Base-by-base conservation (phyloP, 23 tunicate species). In the Clavelina lepadiformis region DNA sequence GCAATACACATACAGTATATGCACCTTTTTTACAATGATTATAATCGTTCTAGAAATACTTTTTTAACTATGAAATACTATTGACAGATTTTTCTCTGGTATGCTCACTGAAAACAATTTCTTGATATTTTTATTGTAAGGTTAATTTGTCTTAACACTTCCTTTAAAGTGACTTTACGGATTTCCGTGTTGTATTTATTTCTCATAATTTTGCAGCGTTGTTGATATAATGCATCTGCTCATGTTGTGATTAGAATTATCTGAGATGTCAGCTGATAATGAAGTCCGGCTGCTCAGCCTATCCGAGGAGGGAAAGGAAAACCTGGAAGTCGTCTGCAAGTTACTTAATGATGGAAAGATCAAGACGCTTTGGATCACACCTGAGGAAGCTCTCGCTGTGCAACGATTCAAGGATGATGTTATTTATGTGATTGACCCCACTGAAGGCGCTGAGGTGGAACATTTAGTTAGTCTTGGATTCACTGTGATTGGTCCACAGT, bases 281-380 rank as follows among this genome's bases (percentile, higher is more conserved):
- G 81, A 83, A 74, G 82, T 83, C 3, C 35, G 91, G 65, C 53
- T 74, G 26, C 65, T 83, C 18, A 76, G 65, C 0, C 35, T 75
- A 19, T 38, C 74, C 28, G 91, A 83, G 57, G 91, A 68, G 61
- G 91, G 91, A 60, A 83, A 75, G 59, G 91, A 83, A 61, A 83
- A 83, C 62, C 71, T 83, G 19, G 77, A 68, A 55, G 77, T 75
- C 24, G 91, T 69, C 24, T 45, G 28, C 28, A 38, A 83, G 61
- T 61, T 78, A 57, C 33, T 74, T 5, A 59, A 31, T n/a, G 70
- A 60, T 4, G 49, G 51, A 28, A 58, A 69, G 2, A 22, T 83
- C 0, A 57, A 36, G 37, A 61, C 72, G 41, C 28, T 22, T 2
- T 74, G 82, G 81, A 50, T 74, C 18, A 36, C 56, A 5, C 19